phyloP scores from a whole-genome alignment of 2,113 vertebrate genomes.

The Reinhardtius hippoglossoides region DNA sequence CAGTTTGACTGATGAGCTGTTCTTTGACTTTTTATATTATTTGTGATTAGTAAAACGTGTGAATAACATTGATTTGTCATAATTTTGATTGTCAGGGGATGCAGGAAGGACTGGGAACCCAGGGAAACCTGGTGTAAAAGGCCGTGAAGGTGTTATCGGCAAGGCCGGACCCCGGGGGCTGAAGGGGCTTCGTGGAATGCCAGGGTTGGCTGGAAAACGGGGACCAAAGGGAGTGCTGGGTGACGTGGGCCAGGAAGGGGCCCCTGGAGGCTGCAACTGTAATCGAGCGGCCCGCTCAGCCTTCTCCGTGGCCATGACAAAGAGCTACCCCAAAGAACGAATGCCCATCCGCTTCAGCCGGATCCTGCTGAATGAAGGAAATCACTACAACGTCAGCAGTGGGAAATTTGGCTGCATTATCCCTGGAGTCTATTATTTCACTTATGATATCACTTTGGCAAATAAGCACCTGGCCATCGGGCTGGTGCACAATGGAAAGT shows the following conservation, averaged over 20 bases:
- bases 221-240: conserved; percentile 90
- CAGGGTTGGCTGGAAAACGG: conserved; percentile 80
- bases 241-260: conserved; percentile 83
- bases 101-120: conserved; percentile 87
- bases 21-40: too few species aligned
- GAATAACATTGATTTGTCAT: not conserved
- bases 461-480: conserved; percentile 97
- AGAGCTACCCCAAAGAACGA: conserved; percentile 94
- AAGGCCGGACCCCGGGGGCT: conserved; percentile 90
- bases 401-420: conserved; percentile 93
- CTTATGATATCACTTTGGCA: conserved; percentile 95
- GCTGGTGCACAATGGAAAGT: conserved; percentile 95
- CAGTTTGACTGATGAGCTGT: too few species aligned
- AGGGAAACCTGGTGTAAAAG: conserved; percentile 90
- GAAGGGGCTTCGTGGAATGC: conserved; percentile 85
- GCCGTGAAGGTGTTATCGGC: conserved; percentile 88
- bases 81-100: conserved; percentile 68
- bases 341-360: conserved; percentile 94
- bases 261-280: conserved; percentile 90
- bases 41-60: not conserved
- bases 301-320: conserved; percentile 94
- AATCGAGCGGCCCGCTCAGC: conserved; percentile 86
- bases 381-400: conserved; percentile 90
- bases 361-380: conserved; percentile 94
- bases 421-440: conserved; percentile 95